Conservation (phyloP, 2,797 vertebrate genomes). For the Geranospiza caerulescens region DNA sequence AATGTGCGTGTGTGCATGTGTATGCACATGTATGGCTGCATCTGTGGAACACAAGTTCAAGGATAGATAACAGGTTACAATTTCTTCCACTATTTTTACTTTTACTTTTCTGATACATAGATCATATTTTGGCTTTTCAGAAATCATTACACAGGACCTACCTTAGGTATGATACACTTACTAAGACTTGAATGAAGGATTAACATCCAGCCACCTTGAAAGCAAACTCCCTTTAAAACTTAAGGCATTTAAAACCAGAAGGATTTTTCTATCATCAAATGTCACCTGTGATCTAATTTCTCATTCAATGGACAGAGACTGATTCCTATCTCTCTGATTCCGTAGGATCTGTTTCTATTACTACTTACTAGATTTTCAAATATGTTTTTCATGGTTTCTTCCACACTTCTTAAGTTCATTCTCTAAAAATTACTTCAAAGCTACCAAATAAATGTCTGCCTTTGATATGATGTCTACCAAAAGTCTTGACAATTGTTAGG, state of each 20-base stretch:
- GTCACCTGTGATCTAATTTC: background rate
- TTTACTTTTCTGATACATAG: background rate
- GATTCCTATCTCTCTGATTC: background rate
- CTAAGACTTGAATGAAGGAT: background rate
- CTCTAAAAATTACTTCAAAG: background rate
- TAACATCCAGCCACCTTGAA: background rate
- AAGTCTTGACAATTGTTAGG: background rate
- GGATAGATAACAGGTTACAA: background rate
- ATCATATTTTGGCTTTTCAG: background rate
- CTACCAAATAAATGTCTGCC: background rate
- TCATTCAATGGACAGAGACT: background rate
- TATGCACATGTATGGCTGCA: rapidly evolving
- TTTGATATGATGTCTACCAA: background rate
- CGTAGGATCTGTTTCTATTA: background rate
- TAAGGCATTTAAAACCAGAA: background rate
- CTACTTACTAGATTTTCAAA: background rate
- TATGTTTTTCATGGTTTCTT: background rate
- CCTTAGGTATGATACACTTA: background rate
- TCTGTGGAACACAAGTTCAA: background rate
- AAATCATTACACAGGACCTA: background rate
- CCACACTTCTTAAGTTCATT: background rate
- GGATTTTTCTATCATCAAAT: background rate
- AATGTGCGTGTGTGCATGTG: rapidly evolving
- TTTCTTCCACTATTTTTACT: background rate
- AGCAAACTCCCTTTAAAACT: background rate